Conservation (phyloP, 2,113 vertebrate species). For the Phrynosoma platyrhinos region DNA sequence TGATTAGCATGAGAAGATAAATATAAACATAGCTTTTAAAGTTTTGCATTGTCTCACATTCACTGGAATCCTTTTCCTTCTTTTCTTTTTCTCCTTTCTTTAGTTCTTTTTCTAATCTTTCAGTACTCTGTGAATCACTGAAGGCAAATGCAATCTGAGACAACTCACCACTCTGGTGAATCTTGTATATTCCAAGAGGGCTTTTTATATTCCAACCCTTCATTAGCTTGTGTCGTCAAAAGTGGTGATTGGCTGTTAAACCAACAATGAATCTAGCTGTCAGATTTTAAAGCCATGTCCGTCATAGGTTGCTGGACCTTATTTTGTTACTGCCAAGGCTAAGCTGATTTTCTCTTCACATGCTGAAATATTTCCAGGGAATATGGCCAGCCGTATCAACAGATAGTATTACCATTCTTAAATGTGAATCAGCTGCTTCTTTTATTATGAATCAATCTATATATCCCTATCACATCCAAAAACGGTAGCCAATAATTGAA, state of each 20-base stretch:
- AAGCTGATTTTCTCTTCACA: constrained; percentile 75
- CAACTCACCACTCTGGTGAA: constrained; percentile 86
- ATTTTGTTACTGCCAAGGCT: constrained; percentile 81
- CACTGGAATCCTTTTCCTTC: constrained; percentile 61
- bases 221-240: constrained; percentile 92
- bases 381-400: constrained; percentile 65
- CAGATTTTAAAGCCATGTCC: constrained; percentile 86
- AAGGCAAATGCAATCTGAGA: constrained; percentile 77
- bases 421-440: constrained; percentile 42
- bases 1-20: constrained; percentile 87
- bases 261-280: constrained; percentile 95
- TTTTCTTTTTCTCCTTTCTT: constrained; percentile 60
- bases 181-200: constrained; percentile 90
- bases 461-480: constrained; percentile 41
- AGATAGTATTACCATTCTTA: constrained; percentile 71
- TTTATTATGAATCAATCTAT: constrained; percentile 50
- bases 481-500: not conserved
- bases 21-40: constrained; percentile 77
- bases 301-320: constrained; percentile 84
- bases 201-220: constrained; percentile 96
- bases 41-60: constrained; percentile 86
- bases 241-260: constrained; percentile 93
- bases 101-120: constrained; percentile 58
- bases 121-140: constrained; percentile 69
- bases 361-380: constrained; percentile 67